Base-by-base conservation (phyloP, 2,888 invertebrate species). In the Metacarcinus magister region DNA sequence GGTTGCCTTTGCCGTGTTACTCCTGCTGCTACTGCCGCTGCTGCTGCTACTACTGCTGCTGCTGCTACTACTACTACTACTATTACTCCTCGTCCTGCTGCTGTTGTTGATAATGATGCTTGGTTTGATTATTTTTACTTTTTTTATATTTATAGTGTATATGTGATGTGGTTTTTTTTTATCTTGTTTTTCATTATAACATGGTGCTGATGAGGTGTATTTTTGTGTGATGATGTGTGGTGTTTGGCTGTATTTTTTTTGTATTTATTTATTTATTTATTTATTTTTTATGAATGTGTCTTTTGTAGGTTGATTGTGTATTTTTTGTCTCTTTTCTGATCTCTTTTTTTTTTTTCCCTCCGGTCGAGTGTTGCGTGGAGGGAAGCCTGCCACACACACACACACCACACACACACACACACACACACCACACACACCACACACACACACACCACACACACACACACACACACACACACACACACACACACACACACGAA, bases 361-460 rank as follows among this genome's bases (percentile, higher is more conserved):
- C n/a, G n/a, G n/a, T n/a, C n/a, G n/a, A 48, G 28, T n/a, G 28
- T 32, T 23, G 28, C 0, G 67, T 67, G 67, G 67, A 67, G n/a
- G 67, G 67, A n/a, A n/a, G 2, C 13, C 13, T 93, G 32, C 13
- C 10, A 82, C 28, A 94, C 39, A 89, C 60, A 54, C 7, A 10
- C 19, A 82, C 0, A 95, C 10, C n/a, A 89, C 54, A 89, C 48
- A 94, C 82, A 95, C 60, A 95, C 92, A 95, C 48, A 95, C 46
- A 91, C 48, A 91, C 60, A 95, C 87, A 91, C 67, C n/a, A 95
- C 87, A 91, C 39, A 95, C 60, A 95, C 46, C n/a, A 95, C 75
- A 95, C 67, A 95, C 39, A 94, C 75, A 95, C 39, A 94, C 87
- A 94, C 48, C n/a, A 94, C 44, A 94, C 48, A 94, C 44, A 94